Evolutionary conservation across 2,797 vertebrate species (phyloP).

Genomic region (Hafferia zeledoni): DNA sequence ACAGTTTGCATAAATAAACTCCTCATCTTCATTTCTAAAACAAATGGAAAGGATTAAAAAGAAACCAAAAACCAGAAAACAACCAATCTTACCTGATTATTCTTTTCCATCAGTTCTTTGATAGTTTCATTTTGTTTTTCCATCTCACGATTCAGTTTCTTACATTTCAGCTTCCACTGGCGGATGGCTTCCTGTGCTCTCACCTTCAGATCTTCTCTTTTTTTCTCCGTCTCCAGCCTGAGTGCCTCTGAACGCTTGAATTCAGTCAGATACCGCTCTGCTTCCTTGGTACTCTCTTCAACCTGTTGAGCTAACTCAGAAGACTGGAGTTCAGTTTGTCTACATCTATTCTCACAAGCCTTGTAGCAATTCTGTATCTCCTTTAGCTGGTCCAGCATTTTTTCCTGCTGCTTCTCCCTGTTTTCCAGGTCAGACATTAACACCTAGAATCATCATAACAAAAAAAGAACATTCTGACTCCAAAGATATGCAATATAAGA

Average conservation of each 20-base stretch:
- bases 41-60: background rate
- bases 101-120: constrained; percentile 75
- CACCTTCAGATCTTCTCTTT: constrained; percentile 86
- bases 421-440: constrained; percentile 84
- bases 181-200: constrained; percentile 89
- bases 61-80: background rate
- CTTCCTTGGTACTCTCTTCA: constrained; percentile 79
- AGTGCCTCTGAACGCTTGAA: constrained; percentile 78
- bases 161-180: constrained; percentile 91
- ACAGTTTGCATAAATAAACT: background rate
- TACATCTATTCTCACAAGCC: constrained; percentile 68
- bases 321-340: constrained; percentile 74
- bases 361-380: constrained; percentile 84
- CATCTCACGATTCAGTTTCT: constrained; percentile 83
- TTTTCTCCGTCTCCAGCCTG: constrained; percentile 82
- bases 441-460: constrained; percentile 71
- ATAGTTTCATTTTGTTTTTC: constrained; percentile 80
- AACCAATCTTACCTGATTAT: constrained; percentile 76
- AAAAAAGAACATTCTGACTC: constrained; percentile 19
- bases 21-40: background rate
- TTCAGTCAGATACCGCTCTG: constrained; percentile 73
- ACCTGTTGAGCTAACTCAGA: constrained; percentile 77
- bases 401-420: constrained; percentile 86
- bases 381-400: constrained; percentile 87
- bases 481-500: background rate